Conservation (phyloP, 2,888 invertebrate species). For the Apantesis nais region DNA sequence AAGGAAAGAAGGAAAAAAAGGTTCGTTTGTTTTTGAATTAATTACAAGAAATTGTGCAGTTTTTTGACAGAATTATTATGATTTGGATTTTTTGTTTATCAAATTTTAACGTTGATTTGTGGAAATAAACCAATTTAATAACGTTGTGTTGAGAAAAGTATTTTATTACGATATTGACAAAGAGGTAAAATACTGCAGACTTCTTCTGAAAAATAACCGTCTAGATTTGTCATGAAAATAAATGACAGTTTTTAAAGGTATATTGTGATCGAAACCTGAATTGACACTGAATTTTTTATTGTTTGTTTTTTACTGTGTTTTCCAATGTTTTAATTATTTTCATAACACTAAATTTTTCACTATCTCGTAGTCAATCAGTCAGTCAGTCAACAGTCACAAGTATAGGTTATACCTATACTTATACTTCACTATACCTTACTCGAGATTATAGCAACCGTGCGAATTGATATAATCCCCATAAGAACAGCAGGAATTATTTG, state of each 20-base stretch:
- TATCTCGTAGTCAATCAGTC: no score
- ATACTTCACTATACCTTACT: not conserved
- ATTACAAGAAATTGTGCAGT: slow-evolving; percentile 22
- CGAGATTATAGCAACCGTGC: not conserved
- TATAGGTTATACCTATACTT: no score
- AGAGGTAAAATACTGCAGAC: not conserved
- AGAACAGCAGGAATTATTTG: not conserved
- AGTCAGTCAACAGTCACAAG: no score
- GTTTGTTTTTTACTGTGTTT: no score
- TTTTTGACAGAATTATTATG: slow-evolving; percentile 5
- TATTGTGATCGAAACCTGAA: not conserved
- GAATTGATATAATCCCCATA: not conserved
- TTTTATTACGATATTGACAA: not conserved
- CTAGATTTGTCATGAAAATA: not conserved
- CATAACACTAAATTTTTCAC: no score
- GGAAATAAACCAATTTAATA: not conserved
- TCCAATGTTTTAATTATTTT: no score
- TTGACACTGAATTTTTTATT: not conserved
- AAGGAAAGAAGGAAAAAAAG: slow-evolving; percentile 11
- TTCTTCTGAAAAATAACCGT: not conserved
- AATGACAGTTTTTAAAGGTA: not conserved
- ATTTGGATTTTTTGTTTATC: not conserved
- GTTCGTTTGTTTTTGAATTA: slow-evolving; percentile 18
- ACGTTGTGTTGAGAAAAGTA: no score
- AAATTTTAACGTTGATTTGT: not conserved